These are phyloP conservation scores for Nesometra sesokonis DNA, from an alignment of 35 echinoderm and acorn worm species.

Conservation along the genomic window DNA sequence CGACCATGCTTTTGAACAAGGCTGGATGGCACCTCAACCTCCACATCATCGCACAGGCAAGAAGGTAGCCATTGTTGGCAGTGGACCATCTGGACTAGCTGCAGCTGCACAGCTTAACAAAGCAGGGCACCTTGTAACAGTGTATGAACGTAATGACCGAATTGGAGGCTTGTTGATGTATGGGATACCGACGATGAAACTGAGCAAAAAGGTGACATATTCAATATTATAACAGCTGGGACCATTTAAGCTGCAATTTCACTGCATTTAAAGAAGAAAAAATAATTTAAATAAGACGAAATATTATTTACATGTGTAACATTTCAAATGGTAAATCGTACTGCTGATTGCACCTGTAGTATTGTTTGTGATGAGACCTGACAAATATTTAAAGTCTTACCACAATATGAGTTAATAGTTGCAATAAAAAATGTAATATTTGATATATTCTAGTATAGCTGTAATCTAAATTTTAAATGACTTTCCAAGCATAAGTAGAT, in stretches of 20 bases:
- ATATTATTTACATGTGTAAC: not conserved
- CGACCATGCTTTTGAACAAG: constrained; percentile 95
- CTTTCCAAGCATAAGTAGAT: too few relatives aligned
- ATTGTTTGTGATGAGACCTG: too few relatives aligned
- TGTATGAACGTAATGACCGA: constrained; percentile 92
- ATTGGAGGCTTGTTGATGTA: constrained; percentile 86
- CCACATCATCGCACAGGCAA: constrained; percentile 71
- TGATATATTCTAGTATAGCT: too few relatives aligned
- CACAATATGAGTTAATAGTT: too few relatives aligned
- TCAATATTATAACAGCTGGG: too few relatives aligned
- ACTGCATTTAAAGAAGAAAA: not conserved
- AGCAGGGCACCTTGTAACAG: constrained; percentile 82
- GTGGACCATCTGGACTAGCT: constrained; percentile 83
- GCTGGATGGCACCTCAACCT: constrained; percentile 79
- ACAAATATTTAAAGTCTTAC: too few relatives aligned
- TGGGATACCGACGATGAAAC: constrained; percentile 95
- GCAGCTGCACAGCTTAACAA: constrained; percentile 92
- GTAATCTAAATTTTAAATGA: too few relatives aligned
- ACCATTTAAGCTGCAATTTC: not conserved
- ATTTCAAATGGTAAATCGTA: too few relatives aligned
- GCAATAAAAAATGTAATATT: too few relatives aligned
- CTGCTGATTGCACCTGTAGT: too few relatives aligned
- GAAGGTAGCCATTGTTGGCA: constrained; percentile 67
- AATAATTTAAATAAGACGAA: not conserved
- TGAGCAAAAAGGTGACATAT: constrained; percentile 52